Base-by-base conservation (phyloP, 2,113 vertebrate species). In the Myotis brandtii region DNA sequence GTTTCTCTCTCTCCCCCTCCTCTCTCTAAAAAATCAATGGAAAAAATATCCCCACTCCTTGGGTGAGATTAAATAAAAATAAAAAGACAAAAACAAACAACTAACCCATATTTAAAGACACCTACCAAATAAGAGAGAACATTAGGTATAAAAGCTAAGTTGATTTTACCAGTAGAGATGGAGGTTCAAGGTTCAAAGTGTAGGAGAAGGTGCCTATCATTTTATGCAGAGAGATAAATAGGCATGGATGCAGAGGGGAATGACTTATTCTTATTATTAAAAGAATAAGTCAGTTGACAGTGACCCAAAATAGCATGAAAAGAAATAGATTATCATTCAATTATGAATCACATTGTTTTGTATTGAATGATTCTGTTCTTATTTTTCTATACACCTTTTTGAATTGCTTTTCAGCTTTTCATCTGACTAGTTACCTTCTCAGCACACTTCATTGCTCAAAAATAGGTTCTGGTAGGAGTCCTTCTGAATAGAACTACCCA, bases 291-390 rank as follows among this genome's bases (percentile, higher is more conserved):
- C 59, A 91, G 64, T 3, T 95, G 32, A 92, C 50, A 92, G 16
- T 66, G 70, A 69, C 48, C 48, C 37, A 73, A 82, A 80, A 64
- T 25, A 76, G 52, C 50, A 92, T 67, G n/a, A 72, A 87, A 93
- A 93, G 5, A 90, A 92, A 70, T 66, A 25, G 17, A 88, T 81
- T 34, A 91, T 82, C 93, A 91, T 86, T 88, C 20, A 94, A 93
- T 91, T 89, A 93, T 84, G 66, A 96, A 87, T 80, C 84, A 90
- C 9, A 48, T 85, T 48, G 54, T 84, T 95, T 92, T 59, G 11
- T 64, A 80, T 70, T 80, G 54, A 91, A 86, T n/a, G 18, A 64
- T 62, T 70, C 70, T 93, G 18, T 83, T 88, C 37, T 89, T 48
- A 67, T 91, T 90, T 93, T 76, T 62, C 66, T 76, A 7, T 81